These are phyloP conservation scores for Tuta absoluta DNA, from an alignment of 2,888 invertebrate genomes.

Conservation along the genomic window DNA sequence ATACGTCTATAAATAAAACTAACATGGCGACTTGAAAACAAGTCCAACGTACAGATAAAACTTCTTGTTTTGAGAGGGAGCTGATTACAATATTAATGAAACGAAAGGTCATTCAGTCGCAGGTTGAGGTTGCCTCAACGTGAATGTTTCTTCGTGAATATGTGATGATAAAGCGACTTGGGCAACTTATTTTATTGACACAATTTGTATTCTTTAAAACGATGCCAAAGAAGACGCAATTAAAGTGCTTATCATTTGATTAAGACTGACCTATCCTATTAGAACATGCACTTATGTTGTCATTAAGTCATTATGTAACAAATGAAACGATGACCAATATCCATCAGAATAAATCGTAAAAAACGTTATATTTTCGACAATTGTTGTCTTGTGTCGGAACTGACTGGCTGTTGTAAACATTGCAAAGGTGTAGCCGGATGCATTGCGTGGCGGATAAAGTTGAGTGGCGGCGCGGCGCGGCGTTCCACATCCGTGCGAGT, in stretches of 20 bases:
- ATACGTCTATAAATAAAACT: constrained; percentile 17
- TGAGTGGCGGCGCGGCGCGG: constrained; percentile 40
- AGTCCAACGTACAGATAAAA: constrained; percentile 26
- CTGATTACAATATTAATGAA: constrained; percentile 27
- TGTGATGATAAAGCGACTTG: constrained; percentile 14
- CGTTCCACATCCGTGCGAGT: constrained; percentile 48
- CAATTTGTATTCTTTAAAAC: background rate
- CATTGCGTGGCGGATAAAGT: constrained; percentile 33
- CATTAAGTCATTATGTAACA: no score
- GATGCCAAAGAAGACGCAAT: background rate
- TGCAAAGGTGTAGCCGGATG: constrained; percentile 34
- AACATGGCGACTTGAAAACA: constrained; percentile 24
- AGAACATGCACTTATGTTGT: background rate
- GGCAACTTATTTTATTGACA: background rate
- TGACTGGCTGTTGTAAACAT: constrained; percentile 13
- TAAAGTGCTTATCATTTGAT: background rate
- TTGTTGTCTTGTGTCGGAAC: background rate
- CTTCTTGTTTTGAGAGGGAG: constrained; percentile 26
- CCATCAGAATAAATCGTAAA: no score
- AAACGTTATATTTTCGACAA: no score
- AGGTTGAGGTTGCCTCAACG: constrained; percentile 7
- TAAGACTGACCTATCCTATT: constrained; percentile 11
- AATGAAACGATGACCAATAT: no score
- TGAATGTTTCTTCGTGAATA: constrained; percentile 12
- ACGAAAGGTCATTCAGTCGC: constrained; percentile 25